Base-by-base conservation (phyloP, 2,113 vertebrate genomes). In the Loxodonta africana region DNA sequence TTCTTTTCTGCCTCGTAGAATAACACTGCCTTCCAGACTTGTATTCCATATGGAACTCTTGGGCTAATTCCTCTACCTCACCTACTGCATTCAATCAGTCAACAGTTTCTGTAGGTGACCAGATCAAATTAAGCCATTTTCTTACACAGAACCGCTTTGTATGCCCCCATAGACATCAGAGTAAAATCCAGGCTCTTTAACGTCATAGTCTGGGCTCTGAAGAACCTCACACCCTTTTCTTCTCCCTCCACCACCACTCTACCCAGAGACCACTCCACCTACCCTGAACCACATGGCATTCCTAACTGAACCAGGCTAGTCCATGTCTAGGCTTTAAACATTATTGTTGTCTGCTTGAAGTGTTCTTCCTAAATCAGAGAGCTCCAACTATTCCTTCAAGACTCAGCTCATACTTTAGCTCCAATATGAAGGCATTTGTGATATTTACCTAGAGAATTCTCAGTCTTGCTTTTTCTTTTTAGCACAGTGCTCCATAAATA, bases 401-500 rank as follows among this genome's bases (percentile, higher is more conserved):
- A 77, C 23, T 83, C 17, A 85, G 20, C 9, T 91, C 53, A 78
- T 63, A 78, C 6, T n/a, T 83, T 51, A 92, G 53, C 23, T 81
- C 33, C 83, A 84, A 41, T 41, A 53, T 53, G 81, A 84, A 97
- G 57, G 65, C 51, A 90, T 81, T 91, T 90, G 57, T 82, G 65
- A 71, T 86, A 77, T 77, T 71, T 85, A 1, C 62, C 77, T 91
- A 73, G 41, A 15, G 26, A 51, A 96, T 87, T 26, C 15, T 80
- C 4, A 3, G 65, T 67, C 81, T 92, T 90, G 57, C 53, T 88
- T 83, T 89, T 63, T 94, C 60, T 80, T 9, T 57, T 81, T 95
- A 73, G 15, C 33, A 81, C 21, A 62, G 30, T 63, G 28, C 25
- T 91, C 14, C 86, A 25, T 83, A 74, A 76, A 41, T 96, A 74